These are phyloP conservation scores for Miichthys miiuy DNA, from an alignment of 2,797 vertebrate genomes.

Conservation along the genomic window DNA sequence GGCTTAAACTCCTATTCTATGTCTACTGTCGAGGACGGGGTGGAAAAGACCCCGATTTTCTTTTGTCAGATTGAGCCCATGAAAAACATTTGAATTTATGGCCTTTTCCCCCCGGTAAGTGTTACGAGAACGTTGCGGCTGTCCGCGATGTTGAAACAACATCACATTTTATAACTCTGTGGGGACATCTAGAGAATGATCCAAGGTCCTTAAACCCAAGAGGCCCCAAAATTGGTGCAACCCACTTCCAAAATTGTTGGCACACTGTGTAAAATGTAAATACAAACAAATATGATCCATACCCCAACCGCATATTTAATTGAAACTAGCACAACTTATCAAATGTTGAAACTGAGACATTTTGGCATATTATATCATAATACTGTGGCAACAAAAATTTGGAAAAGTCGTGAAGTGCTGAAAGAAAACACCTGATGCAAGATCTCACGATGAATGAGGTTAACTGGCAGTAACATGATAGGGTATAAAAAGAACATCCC, in stretches of 20 bases:
- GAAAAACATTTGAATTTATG: conserved; percentile 58
- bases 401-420: too few species aligned
- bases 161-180: conserved; percentile 51
- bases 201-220: conserved; percentile 22
- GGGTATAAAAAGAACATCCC: too few species aligned
- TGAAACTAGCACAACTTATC: too few species aligned
- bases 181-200: conserved; percentile 9
- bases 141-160: conserved; percentile 46
- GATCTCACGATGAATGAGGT: too few species aligned
- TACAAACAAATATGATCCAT: neutral
- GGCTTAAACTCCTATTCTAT: conserved; percentile 30
- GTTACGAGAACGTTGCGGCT: conserved; percentile 49
- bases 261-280: too few species aligned
- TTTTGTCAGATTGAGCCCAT: conserved; percentile 60
- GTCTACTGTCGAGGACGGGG: conserved; percentile 27
- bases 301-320: too few species aligned
- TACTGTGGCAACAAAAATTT: too few species aligned
- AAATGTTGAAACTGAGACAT: too few species aligned
- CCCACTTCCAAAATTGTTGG: neutral
- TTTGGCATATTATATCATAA: too few species aligned
- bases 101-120: conserved; percentile 48
- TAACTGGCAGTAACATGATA: too few species aligned
- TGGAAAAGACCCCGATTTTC: conserved; percentile 57
- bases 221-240: conserved; percentile 15
- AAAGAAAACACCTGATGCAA: too few species aligned